These are phyloP conservation scores for Catamblyrhynchus diadema DNA, from an alignment of 2,797 vertebrate species.

Conservation along the genomic window DNA sequence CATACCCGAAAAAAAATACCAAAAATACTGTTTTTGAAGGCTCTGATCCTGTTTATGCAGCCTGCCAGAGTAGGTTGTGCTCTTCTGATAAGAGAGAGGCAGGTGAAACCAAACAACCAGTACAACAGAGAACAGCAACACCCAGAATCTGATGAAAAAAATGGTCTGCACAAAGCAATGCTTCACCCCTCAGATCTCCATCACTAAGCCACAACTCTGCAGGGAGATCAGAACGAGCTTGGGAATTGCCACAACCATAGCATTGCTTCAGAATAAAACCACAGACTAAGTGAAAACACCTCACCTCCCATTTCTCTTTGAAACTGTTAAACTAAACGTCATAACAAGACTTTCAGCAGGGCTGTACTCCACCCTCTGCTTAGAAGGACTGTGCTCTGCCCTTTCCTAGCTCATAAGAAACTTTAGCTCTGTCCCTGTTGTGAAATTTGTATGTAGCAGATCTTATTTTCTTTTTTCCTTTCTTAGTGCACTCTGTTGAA, in stretches of 20 bases:
- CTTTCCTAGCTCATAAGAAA: neutral
- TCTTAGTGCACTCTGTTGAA: neutral
- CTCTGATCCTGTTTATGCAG: neutral
- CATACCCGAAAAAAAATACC: fast-evolving
- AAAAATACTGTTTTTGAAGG: neutral
- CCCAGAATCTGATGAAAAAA: neutral
- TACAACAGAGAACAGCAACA: neutral
- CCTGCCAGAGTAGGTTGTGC: neutral
- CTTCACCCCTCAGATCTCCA: neutral
- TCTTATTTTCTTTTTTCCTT: no score
- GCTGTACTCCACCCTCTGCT: neutral
- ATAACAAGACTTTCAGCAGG: neutral
- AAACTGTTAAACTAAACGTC: neutral
- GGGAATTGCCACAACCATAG: neutral
- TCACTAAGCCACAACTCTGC: neutral
- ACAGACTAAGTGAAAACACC: neutral
- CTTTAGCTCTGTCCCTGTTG: neutral
- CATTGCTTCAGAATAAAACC: neutral
- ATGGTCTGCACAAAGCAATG: neutral
- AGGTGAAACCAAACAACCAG: neutral
- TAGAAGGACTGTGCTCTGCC: neutral
- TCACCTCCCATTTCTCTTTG: neutral
- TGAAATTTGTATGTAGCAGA: neutral
- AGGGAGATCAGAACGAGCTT: neutral
- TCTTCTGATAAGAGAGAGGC: neutral